Percentiles rank a stretch among this genome's conserved stretches.
These are phyloP conservation scores for Harpegnathos saltator DNA, from an alignment of 1,140 invertebrate genomes.

Conservation along the genomic window DNA sequence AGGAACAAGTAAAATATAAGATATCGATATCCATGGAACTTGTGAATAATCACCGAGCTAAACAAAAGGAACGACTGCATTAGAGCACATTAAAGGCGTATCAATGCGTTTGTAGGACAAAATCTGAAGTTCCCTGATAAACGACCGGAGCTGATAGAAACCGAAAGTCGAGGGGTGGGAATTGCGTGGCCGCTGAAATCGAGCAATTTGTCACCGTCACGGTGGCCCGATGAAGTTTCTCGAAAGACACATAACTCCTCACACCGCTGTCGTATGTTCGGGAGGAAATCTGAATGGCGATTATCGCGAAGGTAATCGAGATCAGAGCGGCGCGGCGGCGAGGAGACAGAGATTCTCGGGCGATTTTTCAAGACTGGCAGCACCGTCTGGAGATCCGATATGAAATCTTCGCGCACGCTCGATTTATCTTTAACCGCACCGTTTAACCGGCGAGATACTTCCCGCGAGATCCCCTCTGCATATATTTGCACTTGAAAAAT, in stretches of 20 bases:
- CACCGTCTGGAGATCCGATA: not conserved
- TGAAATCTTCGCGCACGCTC: not conserved
- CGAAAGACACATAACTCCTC: conserved; percentile 15
- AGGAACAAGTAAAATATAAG: no score
- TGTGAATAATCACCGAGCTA: conserved; percentile 8
- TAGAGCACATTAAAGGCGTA: conserved; percentile 4
- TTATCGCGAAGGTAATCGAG: conserved; percentile 26
- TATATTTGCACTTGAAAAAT: no score
- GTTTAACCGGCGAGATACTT: not conserved
- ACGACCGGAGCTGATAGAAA: conserved; percentile 20
- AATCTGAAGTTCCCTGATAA: conserved; percentile 55
- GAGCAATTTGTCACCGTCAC: conserved; percentile 55
- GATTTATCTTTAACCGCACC: not conserved
- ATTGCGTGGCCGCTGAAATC: conserved; percentile 41
- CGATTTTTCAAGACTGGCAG: conserved; percentile 25
- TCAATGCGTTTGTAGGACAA: conserved; percentile 31
- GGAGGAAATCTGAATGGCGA: conserved; percentile 29
- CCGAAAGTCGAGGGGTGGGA: conserved; percentile 32
- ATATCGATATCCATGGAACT: conserved; percentile 19
- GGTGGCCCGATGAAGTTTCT: conserved; percentile 36
- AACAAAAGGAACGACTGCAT: conserved; percentile 3
- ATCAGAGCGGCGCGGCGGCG: not conserved
- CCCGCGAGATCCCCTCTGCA: not conserved
- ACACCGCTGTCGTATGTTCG: not conserved
- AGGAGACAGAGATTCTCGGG: conserved; percentile 6